Conservation (phyloP, 2,113 vertebrate genomes). For the Cyphomyrus plagiostoma region DNA sequence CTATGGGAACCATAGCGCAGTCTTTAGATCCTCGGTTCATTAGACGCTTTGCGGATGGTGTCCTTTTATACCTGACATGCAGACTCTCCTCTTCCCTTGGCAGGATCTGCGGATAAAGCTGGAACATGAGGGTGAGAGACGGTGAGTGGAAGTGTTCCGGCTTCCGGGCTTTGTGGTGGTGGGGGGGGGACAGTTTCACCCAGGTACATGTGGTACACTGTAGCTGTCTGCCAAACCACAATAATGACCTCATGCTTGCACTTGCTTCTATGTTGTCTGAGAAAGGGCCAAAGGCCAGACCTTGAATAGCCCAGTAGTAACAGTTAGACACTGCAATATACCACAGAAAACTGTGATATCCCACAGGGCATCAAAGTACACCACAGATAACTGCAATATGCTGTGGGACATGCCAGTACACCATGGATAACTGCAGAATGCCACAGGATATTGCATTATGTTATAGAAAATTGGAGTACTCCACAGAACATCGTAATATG, state of each 20-base stretch:
- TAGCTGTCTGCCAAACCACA: background rate
- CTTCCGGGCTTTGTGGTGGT: constrained; percentile 36
- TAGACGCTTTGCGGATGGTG: background rate
- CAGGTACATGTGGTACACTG: background rate
- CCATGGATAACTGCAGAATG: background rate
- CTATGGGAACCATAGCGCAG: background rate
- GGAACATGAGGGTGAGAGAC: constrained; percentile 88
- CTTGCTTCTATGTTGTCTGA: background rate
- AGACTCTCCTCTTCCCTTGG: constrained; percentile 43
- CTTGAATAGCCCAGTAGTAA: background rate
- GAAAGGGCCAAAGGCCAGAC: background rate
- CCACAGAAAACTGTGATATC: background rate
- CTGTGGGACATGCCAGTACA: background rate
- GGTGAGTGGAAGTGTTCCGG: constrained; percentile 62
- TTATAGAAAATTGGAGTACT: background rate
- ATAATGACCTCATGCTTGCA: background rate
- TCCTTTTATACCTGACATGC: constrained; percentile 9
- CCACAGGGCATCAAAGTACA: background rate
- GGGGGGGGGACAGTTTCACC: background rate
- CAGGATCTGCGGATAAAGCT: constrained; percentile 86
- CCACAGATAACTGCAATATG: background rate
- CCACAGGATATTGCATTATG: background rate
- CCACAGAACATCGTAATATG: background rate
- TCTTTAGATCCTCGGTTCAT: background rate
- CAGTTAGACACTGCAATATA: background rate